Evolutionary conservation across 2,888 invertebrate species (phyloP).

Genomic region (Lithophane semibrunnea): DNA sequence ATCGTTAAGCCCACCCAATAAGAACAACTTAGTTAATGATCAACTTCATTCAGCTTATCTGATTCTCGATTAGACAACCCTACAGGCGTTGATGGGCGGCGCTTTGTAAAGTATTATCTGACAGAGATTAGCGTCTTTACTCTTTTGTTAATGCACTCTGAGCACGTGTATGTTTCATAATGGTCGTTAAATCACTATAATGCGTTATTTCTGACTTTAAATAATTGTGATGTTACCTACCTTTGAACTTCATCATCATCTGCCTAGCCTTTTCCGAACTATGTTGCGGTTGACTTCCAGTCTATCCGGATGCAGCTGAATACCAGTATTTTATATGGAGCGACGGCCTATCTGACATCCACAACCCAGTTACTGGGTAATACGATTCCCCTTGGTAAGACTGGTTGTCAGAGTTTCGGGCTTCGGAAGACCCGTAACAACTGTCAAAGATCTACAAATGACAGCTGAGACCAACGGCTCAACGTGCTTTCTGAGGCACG

Average conservation of each 20-base stretch:
- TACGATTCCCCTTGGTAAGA: too few relatives aligned
- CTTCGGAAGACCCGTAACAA: too few relatives aligned
- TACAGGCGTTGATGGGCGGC: slow-evolving; percentile 48
- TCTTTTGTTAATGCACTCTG: slow-evolving; percentile 30
- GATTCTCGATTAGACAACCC: slow-evolving; percentile 40
- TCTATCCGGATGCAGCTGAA: too few relatives aligned
- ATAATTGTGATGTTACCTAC: slow-evolving; percentile 13
- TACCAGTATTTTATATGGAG: too few relatives aligned
- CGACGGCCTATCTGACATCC: too few relatives aligned
- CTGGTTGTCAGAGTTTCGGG: too few relatives aligned
- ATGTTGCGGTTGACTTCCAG: too few relatives aligned
- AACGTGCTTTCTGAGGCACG: too few relatives aligned
- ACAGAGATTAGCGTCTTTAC: slow-evolving; percentile 52
- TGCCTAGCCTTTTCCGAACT: too few relatives aligned
- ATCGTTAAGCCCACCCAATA: background rate
- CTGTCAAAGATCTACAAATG: too few relatives aligned
- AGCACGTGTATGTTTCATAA: slow-evolving; percentile 43
- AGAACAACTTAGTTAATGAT: background rate
- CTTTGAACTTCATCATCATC: background rate
- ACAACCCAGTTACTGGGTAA: too few relatives aligned
- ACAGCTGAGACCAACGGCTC: too few relatives aligned
- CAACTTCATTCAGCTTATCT: slow-evolving; percentile 4
- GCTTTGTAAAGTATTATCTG: slow-evolving; percentile 39
- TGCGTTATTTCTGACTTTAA: slow-evolving; percentile 15
- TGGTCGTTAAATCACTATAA: slow-evolving; percentile 14